Conservation (phyloP, 2,797 vertebrate genomes). For the Ambastaia sidthimunki region DNA sequence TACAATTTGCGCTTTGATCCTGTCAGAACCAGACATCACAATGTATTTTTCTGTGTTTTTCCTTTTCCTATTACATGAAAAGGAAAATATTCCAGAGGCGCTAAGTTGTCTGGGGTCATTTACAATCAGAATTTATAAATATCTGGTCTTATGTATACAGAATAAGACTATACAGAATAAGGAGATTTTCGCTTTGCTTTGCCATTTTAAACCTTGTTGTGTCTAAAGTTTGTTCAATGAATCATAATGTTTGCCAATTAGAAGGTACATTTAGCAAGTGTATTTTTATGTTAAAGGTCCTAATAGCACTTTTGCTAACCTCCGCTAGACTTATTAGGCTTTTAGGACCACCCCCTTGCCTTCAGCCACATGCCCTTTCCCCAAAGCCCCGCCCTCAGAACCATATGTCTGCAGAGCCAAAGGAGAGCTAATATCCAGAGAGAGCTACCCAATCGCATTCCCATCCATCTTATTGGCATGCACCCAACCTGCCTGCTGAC, state of each 20-base stretch:
- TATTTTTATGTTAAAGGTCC: neutral
- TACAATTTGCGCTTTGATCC: constrained; percentile 32
- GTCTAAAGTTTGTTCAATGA: neutral
- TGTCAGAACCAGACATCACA: constrained; percentile 11
- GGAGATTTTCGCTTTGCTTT: neutral
- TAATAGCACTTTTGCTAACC: neutral
- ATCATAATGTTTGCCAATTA: neutral
- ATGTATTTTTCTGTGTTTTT: neutral
- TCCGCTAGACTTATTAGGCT: too few species aligned
- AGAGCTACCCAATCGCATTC: too few species aligned
- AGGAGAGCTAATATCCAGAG: too few species aligned
- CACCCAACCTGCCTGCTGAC: too few species aligned
- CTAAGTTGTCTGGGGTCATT: neutral
- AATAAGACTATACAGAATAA: too few species aligned
- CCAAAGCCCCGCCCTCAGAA: too few species aligned
- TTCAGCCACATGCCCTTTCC: too few species aligned
- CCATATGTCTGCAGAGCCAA: too few species aligned
- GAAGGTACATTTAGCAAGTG: neutral
- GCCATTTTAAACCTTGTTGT: too few species aligned
- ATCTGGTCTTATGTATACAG: neutral
- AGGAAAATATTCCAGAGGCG: neutral
- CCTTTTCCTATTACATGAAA: neutral
- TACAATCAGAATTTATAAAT: neutral
- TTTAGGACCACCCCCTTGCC: too few species aligned
- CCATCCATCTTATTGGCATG: too few species aligned